Base-by-base conservation (phyloP, 2,113 vertebrate species). In the Nanorana parkeri region DNA sequence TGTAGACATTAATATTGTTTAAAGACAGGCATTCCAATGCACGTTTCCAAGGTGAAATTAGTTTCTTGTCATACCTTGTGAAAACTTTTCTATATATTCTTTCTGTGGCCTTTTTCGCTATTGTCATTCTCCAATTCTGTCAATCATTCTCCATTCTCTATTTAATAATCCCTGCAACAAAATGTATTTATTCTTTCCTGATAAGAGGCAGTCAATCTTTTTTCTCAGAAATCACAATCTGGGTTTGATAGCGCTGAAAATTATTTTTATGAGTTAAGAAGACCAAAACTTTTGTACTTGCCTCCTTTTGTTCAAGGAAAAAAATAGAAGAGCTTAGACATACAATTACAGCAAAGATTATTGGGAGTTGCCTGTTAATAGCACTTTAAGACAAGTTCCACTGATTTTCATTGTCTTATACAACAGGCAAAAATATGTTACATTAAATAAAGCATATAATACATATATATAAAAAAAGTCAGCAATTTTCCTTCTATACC, bases 1-100 rank as follows among this genome's bases (percentile, higher is more conserved):
- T 83, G 77, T 0, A 74, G 86, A 36, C 66, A 66, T 80, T 81
- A 73, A 73, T 73, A 54, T 72, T 54, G 56, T 51, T 15, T 0
- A 0, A 61, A 72, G 54, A 69, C 5, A 0, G 0, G 32, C 0
- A 55, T 0, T 41, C 47, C 41, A 63, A 23, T 2, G 68, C 74
- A 72, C 84, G 78, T 75, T 23, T 66, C 80, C 86, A 83, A 86
- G 85, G 86, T 78, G 55, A 86, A 78, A 68, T 73, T 17, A 72
- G 63, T 73, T 65, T 81, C 51, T 54, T 61, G 17, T 63, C 0
- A 1, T 20, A 17, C 8, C 0, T 41, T 0, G 5, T 21, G 5
- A 23, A 80, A 63, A 36, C 26, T 66, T 74, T 26, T 41, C 77
- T 28, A 5, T 72, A 36, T 36, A 19, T 1, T 55, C 3, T 41